Percentiles rank a stretch among this genome's conserved stretches.
phyloP scores from a whole-genome alignment of 2,888 invertebrate genomes.

The Leucophenga montana region DNA sequence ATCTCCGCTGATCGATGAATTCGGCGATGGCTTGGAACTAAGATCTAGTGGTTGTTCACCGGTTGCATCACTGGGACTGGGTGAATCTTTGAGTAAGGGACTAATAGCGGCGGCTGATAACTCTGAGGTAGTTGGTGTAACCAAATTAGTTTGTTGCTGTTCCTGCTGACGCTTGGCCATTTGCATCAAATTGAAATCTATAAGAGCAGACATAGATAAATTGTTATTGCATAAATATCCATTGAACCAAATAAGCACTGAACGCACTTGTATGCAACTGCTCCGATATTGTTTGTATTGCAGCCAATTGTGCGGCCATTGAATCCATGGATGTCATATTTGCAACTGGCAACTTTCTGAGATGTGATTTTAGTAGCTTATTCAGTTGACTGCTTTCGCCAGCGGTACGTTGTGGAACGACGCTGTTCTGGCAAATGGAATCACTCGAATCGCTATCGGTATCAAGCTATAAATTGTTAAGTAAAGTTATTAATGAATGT shows the following conservation, averaged over 20 bases:
- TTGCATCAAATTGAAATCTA: slow-evolving; percentile 54
- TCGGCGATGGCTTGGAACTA: slow-evolving; percentile 83
- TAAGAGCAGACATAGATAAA: slow-evolving; percentile 28
- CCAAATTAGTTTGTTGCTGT: slow-evolving; percentile 65
- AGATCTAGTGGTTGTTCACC: slow-evolving; percentile 88
- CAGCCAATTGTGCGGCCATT: slow-evolving; percentile 81
- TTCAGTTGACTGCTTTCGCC: slow-evolving; percentile 50
- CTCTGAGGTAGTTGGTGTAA: slow-evolving; percentile 73
- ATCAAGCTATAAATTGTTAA: slow-evolving; percentile 69
- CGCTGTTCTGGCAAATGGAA: slow-evolving; percentile 36
- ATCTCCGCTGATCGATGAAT: slow-evolving; percentile 73
- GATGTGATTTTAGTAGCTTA: slow-evolving; percentile 64
- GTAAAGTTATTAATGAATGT: neutral
- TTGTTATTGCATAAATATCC: slow-evolving; percentile 42
- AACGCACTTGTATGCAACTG: slow-evolving; percentile 62
- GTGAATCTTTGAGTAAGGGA: slow-evolving; percentile 73
- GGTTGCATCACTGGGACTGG: slow-evolving; percentile 75
- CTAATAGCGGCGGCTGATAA: slow-evolving; percentile 69
- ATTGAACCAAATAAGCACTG: no score
- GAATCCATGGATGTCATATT: slow-evolving; percentile 78
- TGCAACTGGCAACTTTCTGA: slow-evolving; percentile 59
- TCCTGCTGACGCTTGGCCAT: slow-evolving; percentile 56
- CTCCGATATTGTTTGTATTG: slow-evolving; percentile 76
- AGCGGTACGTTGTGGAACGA: slow-evolving; percentile 32
- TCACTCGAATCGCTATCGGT: slow-evolving; percentile 81